A percentile compares a stretch with the other conserved stretches of the same genome.
Evolutionary conservation across 2,113 vertebrate species (phyloP).

Genomic region (Ailurus styani): DNA sequence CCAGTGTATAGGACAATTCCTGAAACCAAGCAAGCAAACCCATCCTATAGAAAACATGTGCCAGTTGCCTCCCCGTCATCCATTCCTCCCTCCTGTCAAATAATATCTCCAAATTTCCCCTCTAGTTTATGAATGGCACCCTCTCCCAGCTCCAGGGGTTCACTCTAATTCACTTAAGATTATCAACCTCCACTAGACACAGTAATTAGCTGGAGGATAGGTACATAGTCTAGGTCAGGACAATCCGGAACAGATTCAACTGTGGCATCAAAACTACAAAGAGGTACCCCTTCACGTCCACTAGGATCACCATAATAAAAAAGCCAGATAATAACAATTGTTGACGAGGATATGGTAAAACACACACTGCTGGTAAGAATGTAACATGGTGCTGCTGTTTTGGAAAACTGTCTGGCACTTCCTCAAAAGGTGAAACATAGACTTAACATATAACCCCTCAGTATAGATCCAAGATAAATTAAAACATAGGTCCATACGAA

Average conservation of each 20-base stretch:
- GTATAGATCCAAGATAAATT: not conserved
- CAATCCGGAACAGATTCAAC: not conserved
- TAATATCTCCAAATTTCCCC: not conserved
- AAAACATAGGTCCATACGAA: not conserved
- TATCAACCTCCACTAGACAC: not conserved
- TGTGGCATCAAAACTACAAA: not conserved
- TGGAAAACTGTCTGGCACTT: not conserved
- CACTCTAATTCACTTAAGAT: not conserved
- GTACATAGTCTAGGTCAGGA: not conserved
- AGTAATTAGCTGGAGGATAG: not conserved
- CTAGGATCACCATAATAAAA: not conserved
- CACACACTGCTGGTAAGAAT: not conserved
- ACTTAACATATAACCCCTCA: not conserved
- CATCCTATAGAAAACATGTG: not conserved
- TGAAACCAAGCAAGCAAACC: not conserved
- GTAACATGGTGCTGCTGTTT: not conserved
- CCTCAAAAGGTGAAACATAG: not conserved
- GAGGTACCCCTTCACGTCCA: not conserved
- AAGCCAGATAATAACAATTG: not conserved
- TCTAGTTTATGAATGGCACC: not conserved
- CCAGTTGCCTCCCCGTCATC: not conserved
- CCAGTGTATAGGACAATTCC: not conserved
- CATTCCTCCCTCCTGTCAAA: not conserved
- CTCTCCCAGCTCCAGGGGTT: not conserved
- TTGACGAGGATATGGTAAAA: not conserved